phyloP scores from a whole-genome alignment of 1,140 invertebrate genomes.

The Antheraea mylitta region DNA sequence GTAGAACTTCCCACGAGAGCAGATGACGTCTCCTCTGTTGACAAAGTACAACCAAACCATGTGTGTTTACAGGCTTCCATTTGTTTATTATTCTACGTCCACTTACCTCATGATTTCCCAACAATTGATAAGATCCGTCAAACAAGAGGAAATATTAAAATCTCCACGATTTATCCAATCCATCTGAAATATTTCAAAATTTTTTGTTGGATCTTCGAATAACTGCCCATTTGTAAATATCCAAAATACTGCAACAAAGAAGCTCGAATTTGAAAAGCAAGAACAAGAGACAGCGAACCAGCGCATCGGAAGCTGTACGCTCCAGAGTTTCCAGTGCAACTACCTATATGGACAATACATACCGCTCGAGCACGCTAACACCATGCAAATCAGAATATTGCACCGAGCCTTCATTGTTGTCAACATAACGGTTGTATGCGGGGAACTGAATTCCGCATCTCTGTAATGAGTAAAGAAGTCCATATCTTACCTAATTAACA shows the following conservation, averaged over 20 bases:
- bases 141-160: conserved; percentile 30
- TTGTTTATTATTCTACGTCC: background rate
- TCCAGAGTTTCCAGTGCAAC: too few species aligned
- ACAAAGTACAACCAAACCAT: background rate
- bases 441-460: background rate
- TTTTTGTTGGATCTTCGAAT: conserved; percentile 15
- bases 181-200: conserved; percentile 24
- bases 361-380: conserved; percentile 7
- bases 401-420: background rate
- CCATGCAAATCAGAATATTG: background rate
- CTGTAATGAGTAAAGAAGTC: background rate
- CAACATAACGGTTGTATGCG: background rate
- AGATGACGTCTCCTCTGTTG: conserved; percentile 13
- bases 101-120: conserved; percentile 33
- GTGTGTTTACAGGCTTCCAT: background rate
- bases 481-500: too few species aligned
- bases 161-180: conserved; percentile 28
- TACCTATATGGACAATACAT: conserved; percentile 34
- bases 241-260: conserved; percentile 9
- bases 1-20: background rate
- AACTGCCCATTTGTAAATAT: conserved; percentile 16
- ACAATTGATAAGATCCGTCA: conserved; percentile 32
- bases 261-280: background rate
- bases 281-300: too few species aligned
- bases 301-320: too few species aligned